Evolutionary conservation across 2,113 vertebrate genomes (phyloP), one percentile per base, ranked within the genome.

Genomic region (Epinephelus cyanopodus): DNA sequence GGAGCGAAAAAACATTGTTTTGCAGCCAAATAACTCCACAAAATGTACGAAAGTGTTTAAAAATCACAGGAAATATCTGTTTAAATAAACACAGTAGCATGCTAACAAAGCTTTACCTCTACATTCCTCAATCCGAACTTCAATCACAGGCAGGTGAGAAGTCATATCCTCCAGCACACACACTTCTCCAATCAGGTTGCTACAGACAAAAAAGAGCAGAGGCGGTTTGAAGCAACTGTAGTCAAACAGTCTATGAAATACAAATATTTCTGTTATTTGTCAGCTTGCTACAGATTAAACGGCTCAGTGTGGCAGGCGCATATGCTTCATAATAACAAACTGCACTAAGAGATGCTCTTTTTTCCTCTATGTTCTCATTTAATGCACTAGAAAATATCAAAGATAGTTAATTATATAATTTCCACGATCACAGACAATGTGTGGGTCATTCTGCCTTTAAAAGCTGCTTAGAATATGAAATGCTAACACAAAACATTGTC

Each of bases 161-260:
- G 95, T 97, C 98, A 99, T 99, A 84, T 99, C 98, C 81, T 99
- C 98, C 87, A 99, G 94, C 67, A 99, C 97, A 69, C 97, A 99
- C 11, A 99, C 96, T 75, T 99, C 98, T 67, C 98, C 98, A 21
- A 98, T 98, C 85, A 98, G 95, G 86, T 96, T 98, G 84, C 98
- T 99, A 78, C 21, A 47, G 50, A 33, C 5, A 83, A 60, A 72
- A 52, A 19, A 47, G 5, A 60, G 18, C n/a, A 76, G n/a, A 53
- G 6, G 13, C 5, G 29, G 29, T 29, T 29, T 29, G 5, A 39
- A 63, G 18, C 18, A 21, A 39, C 1, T 57, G 27, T 13, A 6
- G 12, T 52, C 57, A 62, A 45, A 71, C 37, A 11, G 19, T 45
- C 39, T 23, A 25, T 27, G 37, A 17, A 62, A 25, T 13, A 18